These are phyloP conservation scores for Chlorodrepanis virens DNA, from an alignment of 2,113 vertebrate genomes.

Conservation along the genomic window DNA sequence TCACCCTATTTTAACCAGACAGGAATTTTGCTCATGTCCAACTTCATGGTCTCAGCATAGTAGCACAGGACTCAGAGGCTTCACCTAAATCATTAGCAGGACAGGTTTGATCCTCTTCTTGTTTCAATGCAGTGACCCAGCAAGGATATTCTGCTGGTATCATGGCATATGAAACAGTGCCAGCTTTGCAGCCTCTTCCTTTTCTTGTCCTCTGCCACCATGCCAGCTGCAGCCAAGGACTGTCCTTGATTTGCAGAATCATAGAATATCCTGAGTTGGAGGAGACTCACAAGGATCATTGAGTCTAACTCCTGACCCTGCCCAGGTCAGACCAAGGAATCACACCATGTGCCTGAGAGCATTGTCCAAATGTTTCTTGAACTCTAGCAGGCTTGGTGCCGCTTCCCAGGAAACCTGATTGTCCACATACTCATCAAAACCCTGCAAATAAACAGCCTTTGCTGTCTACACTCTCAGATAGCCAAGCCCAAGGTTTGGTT, in stretches of 20 bases:
- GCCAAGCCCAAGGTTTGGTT: rapidly evolving
- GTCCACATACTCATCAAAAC: rapidly evolving
- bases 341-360: not conserved
- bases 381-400: not conserved
- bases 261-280: not conserved
- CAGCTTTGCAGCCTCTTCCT: not conserved
- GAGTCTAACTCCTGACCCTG: not conserved
- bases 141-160: not conserved
- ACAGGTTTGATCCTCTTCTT: not conserved
- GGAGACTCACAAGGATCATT: not conserved
- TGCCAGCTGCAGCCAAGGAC: not conserved
- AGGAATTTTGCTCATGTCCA: not conserved
- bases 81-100: not conserved
- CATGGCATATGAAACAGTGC: not conserved
- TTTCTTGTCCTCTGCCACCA: not conserved
- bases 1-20: not conserved
- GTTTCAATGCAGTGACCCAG: not conserved
- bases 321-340: not conserved
- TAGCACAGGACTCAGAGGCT: not conserved
- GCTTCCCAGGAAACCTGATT: not conserved
- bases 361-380: not conserved
- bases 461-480: not conserved
- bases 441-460: not conserved
- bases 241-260: not conserved
- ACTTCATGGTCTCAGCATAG: not conserved